phyloP scores from a whole-genome alignment of 2,888 invertebrate species.

The Rhogogaster chlorosoma region DNA sequence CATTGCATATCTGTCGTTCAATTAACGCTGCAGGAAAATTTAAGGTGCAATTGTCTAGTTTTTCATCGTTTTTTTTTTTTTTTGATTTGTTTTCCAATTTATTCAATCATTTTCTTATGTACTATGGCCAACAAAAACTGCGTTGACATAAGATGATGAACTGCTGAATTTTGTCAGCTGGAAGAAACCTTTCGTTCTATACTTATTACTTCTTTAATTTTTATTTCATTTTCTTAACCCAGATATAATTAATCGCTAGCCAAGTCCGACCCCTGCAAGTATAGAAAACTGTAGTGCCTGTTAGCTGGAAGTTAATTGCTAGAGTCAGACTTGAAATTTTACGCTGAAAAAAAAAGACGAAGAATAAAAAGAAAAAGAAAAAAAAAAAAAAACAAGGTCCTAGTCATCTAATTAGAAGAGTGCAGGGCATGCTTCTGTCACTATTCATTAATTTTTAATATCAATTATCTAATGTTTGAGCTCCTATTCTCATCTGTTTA shows the following conservation, averaged over 20 bases:
- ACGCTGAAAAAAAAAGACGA: not conserved
- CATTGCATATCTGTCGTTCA: not conserved
- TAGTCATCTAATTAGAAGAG: not conserved
- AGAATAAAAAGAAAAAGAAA: not conserved
- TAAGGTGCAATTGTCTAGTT: not conserved
- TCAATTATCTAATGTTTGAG: slow-evolving; percentile 1
- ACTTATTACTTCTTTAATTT: not conserved
- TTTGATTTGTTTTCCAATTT: no score
- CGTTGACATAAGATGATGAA: not conserved
- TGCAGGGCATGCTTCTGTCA: not conserved
- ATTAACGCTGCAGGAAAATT: not conserved
- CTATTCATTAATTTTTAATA: not conserved
- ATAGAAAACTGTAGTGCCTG: slow-evolving; percentile 20
- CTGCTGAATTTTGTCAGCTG: not conserved
- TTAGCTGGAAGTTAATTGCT: slow-evolving; percentile 36
- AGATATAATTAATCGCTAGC: slow-evolving; percentile 15
- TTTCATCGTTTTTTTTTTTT: not conserved
- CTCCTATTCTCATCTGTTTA: not conserved
- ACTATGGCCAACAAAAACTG: not conserved
- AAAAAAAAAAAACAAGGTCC: not conserved
- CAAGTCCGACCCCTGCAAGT: not conserved
- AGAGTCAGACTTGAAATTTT: slow-evolving; percentile 22
- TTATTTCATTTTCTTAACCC: not conserved
- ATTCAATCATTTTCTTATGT: not conserved
- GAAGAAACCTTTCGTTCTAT: not conserved